Base-by-base conservation (phyloP, 2,113 vertebrate species). In the Sciurus niger region DNA sequence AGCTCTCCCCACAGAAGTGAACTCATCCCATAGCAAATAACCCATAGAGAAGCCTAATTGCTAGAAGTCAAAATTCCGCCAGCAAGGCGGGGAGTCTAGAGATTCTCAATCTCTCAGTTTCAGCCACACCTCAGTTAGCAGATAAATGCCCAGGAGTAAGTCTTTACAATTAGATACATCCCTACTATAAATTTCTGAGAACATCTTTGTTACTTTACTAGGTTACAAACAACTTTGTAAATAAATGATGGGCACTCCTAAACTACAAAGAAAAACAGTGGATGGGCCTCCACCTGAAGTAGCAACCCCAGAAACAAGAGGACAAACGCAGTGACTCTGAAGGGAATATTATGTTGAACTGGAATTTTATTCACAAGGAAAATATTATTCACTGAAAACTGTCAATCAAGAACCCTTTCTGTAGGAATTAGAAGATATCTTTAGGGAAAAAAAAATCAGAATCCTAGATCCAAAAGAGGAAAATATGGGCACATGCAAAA, bases 261-360 rank as follows among this genome's bases (percentile, higher is more conserved):
- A 93, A 40, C 1, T 37, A 78, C 58, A 60, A 68, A 58, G 53
- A 74, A 87, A 51, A 70, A 17, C 1, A 17, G 4, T 43, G 84
- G 48, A 48, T 43, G 84, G 48, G 55, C 3, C 78, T 78, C 32
- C 9, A 68, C 24, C 24, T 30, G 40, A 94, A 55, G 24, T 32
- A 88, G 86, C 89, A 80, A 82, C 1, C 30, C 25, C 43, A 84
- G 48, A 76, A 70, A 14, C n/a, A 92, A 48, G 60, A 43, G 79
- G 24, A 32, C 46, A 83, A 67, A 77, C 83, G 13, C 0, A 82
- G 4, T 43, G 78, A 84, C 32, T 84, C 43, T 34, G 34, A 46
- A 73, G 16, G 30, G 85, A 94, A 85, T 77, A 51, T 32, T 58
- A 51, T 46, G 90, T 96, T 94, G 48, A 90, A 51, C 37, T 84